Conservation (phyloP, 2,113 vertebrate genomes). For the Campylomormyrus numenius region DNA sequence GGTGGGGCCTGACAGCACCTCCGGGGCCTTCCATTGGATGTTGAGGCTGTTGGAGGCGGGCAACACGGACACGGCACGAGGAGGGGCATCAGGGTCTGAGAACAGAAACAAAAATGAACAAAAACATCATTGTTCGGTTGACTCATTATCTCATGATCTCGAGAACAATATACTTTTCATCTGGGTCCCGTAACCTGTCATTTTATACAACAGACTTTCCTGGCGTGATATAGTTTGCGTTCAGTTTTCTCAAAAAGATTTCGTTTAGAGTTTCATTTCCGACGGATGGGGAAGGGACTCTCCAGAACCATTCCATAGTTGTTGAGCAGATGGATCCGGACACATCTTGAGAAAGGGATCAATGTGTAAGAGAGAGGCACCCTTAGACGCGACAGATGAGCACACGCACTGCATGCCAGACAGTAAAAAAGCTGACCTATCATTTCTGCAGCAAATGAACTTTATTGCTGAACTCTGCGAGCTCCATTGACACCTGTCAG, state of each 20-base stretch:
- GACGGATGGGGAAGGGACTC: background rate
- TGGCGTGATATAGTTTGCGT: background rate
- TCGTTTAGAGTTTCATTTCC: background rate
- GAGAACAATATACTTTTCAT: background rate
- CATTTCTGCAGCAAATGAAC: background rate
- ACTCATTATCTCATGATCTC: background rate
- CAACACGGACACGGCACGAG: conserved; percentile 65
- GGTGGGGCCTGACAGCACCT: conserved; percentile 78
- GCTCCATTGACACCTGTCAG: conserved; percentile 63
- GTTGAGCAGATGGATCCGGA: background rate
- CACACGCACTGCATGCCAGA: background rate
- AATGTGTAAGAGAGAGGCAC: background rate
- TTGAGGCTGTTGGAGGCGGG: conserved; percentile 70
- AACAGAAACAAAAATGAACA: conserved; percentile 19
- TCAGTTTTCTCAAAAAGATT: background rate
- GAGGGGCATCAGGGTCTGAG: conserved; percentile 80
- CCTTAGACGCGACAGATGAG: background rate
- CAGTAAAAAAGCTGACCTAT: conserved; percentile 16
- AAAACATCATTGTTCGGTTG: background rate
- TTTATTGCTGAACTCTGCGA: conserved; percentile 54
- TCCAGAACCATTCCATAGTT: background rate
- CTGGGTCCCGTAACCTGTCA: background rate
- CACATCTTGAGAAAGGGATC: background rate
- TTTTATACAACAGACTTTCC: background rate
- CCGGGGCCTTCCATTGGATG: conserved; percentile 76